A percentile compares a stretch with the other conserved stretches of the same genome.
Conservation (phyloP, 2,888 invertebrate genomes). For the Dryobotodes eremita region DNA sequence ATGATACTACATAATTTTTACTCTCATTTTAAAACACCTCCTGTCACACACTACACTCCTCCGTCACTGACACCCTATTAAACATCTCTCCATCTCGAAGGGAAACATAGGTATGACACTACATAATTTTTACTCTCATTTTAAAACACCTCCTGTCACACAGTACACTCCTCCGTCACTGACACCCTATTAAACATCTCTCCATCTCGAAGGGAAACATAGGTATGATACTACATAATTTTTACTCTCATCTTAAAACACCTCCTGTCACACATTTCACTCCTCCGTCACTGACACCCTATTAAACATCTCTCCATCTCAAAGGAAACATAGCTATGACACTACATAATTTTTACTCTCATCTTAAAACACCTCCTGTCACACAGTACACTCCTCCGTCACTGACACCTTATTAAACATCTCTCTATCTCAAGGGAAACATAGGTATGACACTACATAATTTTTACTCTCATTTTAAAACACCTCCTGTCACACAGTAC, state of each 20-base stretch:
- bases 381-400: not conserved
- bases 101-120: constrained; percentile 39
- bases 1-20: constrained; percentile 46
- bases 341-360: constrained; percentile 41
- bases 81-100: constrained; percentile 16
- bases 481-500: not conserved
- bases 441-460: constrained; percentile 37
- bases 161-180: not conserved
- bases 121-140: constrained; percentile 47
- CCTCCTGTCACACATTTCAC: not conserved
- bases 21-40: constrained; percentile 26
- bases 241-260: constrained; percentile 49
- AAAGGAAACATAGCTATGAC: constrained; percentile 39
- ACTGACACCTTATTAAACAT: constrained; percentile 15
- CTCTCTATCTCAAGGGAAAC: constrained; percentile 24
- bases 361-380: not conserved
- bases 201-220: constrained; percentile 25
- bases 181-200: constrained; percentile 20
- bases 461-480: constrained; percentile 53
- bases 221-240: constrained; percentile 39
- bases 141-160: not conserved
- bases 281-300: constrained; percentile 13
- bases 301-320: constrained; percentile 11
- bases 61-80: constrained; percentile 18
- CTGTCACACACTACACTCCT: not conserved